Base-by-base conservation (phyloP, 2,888 invertebrate species). In the Erpobdella octoculata region DNA sequence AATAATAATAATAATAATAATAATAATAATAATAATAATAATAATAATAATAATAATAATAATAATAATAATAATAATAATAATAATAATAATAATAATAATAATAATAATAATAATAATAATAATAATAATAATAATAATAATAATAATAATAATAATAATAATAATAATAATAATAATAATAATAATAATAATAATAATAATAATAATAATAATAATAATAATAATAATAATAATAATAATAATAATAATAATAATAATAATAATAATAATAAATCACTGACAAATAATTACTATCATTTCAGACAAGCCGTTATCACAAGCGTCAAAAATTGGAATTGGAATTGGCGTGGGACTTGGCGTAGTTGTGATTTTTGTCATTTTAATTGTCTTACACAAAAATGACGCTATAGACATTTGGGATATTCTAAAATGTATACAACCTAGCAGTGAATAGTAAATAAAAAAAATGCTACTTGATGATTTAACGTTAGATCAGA, bases 1-100 rank as follows among this genome's bases (percentile, higher is more conserved):
- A n/a, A 41, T 41, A n/a, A n/a, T 41, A n/a, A n/a, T 41, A 41
- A n/a, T 41, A n/a, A 41, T 41, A n/a, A 41, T 41, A n/a, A 41
- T 41, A n/a, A 41, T 41, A n/a, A 41, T 41, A 41, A 41, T 41
- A n/a, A n/a, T 41, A n/a, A n/a, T 41, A n/a, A n/a, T 12, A n/a
- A 41, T 41, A n/a, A 41, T 41, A n/a, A 41, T 28, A 15, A 25
- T 64, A 21, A 33, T 72, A 62, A 15, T 72, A 36, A 18, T 33
- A 2, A 18, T 64, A 21, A 15, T 59, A 15, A 59, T 15, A 59
- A 59, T 59, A 84, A 75, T 28, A 21, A 59, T 59, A 21, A 59
- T 59, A 21, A 21, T 59, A 21, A 59, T 59, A 21, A 59, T 59
- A 21, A 59, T 59, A 21, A 59, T 59, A 21, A 25, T 59, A 21